Base-by-base conservation (phyloP, 1,140 invertebrate genomes). In the Hesperophylax magnus region DNA sequence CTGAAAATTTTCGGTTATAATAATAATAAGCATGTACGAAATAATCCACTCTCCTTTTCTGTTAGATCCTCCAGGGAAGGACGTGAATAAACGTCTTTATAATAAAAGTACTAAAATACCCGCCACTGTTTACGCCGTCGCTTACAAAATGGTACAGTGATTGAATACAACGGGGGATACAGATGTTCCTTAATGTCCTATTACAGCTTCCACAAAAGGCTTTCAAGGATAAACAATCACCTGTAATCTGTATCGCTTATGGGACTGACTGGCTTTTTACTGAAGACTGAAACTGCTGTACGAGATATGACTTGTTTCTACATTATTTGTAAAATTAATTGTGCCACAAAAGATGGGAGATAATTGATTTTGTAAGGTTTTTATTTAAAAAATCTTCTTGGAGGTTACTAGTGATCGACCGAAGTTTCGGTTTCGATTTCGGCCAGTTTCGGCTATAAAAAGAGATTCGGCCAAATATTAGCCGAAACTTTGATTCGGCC, bases 211-310 rank as follows among this genome's bases (percentile, higher is more conserved):
- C 58, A 61, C 17, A 18, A 47, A 72, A 72, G 20, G 69, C 27
- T 52, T 22, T 52, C 20, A 47, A 72, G 69, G 39, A 39, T 22
- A 76, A 76, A 76, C 72, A 76, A 60, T 76, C 53, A 76, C 72
- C 72, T 58, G 72, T 76, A 76, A 76, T 56, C 72, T 76, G 72
- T 60, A 56, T 76, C 72, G 72, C 54, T 76, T 74, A 56, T 27
- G 72, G 72, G 11, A 47, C 39, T 47, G 39, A 47, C 18, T 61
- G 20, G 58, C n/a, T 61, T 61, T 24, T 24, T 61, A 9, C 18
- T 24, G 18, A 8, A 61, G 58, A 20, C 9, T 20, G 58, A n/a
- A 18, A 24, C 24, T 22, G 3, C 11, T 61, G 58, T 61, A 14
- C 18, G 58, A 61, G 11, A n/a, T 15, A 27, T 17, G 31, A 2